phyloP scores from a whole-genome alignment of 2,797 vertebrate genomes.

The Ctenosaura bakeri region DNA sequence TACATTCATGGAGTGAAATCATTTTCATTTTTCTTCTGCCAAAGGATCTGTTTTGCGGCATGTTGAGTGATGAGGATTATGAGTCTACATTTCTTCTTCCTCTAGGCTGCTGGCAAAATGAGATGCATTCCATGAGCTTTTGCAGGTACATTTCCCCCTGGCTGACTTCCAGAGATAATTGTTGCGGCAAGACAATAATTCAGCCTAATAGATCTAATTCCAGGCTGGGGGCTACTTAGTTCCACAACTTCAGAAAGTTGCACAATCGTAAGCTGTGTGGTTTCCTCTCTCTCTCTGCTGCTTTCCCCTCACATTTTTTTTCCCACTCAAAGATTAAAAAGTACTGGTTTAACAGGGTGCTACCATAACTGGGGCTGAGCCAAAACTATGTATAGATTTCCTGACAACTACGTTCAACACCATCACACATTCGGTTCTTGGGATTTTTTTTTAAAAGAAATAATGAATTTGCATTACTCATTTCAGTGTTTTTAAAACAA shows the following conservation, averaged over 20 bases:
- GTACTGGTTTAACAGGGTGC: background rate
- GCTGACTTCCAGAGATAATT: slow-evolving; percentile 6
- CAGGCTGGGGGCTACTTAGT: background rate
- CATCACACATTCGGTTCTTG: background rate
- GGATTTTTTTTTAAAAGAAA: no score
- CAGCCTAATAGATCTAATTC: background rate
- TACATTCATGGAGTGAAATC: background rate
- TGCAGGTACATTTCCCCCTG: background rate
- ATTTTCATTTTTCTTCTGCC: background rate
- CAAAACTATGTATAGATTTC: background rate
- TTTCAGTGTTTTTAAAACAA: no score
- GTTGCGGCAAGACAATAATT: slow-evolving; percentile 9
- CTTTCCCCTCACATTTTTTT: background rate
- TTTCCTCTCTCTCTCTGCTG: no score
- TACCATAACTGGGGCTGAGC: background rate
- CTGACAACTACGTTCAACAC: background rate
- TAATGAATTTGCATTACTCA: no score
- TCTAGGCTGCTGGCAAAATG: slow-evolving; percentile 57
- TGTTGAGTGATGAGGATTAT: background rate
- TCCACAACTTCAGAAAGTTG: background rate
- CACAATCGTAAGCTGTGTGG: background rate
- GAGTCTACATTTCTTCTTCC: slow-evolving; percentile 12
- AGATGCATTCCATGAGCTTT: background rate
- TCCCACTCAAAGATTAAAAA: background rate
- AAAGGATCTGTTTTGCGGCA: background rate